Evolutionary conservation across 1,140 invertebrate genomes (phyloP), one percentile per base, ranked within the genome.

Genomic region (Heterodera schachtii): DNA sequence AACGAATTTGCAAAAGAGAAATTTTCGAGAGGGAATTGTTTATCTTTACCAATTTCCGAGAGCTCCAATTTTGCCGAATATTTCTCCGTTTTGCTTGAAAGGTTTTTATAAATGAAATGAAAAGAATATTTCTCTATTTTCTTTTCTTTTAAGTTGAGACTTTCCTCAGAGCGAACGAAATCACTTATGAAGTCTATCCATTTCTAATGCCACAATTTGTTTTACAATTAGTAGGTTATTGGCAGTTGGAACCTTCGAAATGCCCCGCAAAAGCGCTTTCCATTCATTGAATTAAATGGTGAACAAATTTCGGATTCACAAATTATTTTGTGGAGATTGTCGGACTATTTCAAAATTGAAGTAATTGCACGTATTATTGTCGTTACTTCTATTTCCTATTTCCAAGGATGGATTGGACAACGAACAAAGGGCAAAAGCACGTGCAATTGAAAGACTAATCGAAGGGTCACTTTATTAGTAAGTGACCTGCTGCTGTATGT

Each of bases 41-140:
- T 97, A 97, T 92, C 91, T 97, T 86, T 96, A 95, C 91, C 95
- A 96, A 91, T 96, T 96, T 90, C 93, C 94, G 49, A 93, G 95
- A 89, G 80, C 85, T 6, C 94, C 95, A 76, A 92, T 95, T 84
- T 91, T 96, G 87, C 95, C 95, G 57, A 96, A 95, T 60, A 91
- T 95, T 80, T 96, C 95, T 80, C 94, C 95, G 19, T 96, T 94
- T 90, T 96, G 95, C 92, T 93, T 96, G 86, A 96, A 70, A 70
- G 67, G 67, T 70, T 70, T 70, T 9, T 16, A 52, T 52, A 52
- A 16, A 8, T 52, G 9, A 11, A 52, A 52, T 31, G 31, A 31
- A 31, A 31, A 31, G 49, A 52, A 52, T 52, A 31, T 31, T 31
- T 31, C 31, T 31, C 31, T 31, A 31, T 31, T 31, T 31, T 31